Evolutionary conservation across 2,797 vertebrate species (phyloP).

Genomic region (Neomorphus geoffroyi): DNA sequence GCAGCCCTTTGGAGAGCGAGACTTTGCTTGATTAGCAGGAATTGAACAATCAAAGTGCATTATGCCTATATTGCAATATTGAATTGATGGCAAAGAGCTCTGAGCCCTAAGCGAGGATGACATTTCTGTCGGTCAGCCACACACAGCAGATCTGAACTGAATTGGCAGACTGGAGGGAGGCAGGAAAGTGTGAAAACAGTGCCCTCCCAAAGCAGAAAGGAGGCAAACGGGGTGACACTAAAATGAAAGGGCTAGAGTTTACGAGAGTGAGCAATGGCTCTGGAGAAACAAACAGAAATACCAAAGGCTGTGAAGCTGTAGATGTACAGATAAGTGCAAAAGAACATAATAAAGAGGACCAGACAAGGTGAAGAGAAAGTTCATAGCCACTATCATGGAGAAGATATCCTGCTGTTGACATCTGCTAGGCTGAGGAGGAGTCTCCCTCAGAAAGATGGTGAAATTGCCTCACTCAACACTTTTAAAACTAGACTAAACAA

Average conservation of each 20-base stretch:
- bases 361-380: not conserved
- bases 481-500: slow-evolving; percentile 50
- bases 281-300: not conserved
- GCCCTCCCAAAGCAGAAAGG: not conserved
- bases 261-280: not conserved
- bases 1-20: not conserved
- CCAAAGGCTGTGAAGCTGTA: not conserved
- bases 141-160: not conserved
- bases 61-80: not conserved
- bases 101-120: not conserved
- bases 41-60: not conserved
- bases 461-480: slow-evolving; percentile 3
- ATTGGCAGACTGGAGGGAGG: not conserved
- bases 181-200: not conserved
- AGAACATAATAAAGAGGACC: not conserved
- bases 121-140: not conserved
- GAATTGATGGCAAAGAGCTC: not conserved
- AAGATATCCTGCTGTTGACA: slow-evolving; percentile 16
- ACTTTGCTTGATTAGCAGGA: not conserved
- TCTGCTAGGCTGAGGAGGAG: slow-evolving; percentile 1
- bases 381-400: not conserved
- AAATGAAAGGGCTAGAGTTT: not conserved
- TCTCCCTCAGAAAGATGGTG: not conserved
- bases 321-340: not conserved
- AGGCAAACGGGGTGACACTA: not conserved